Evolutionary conservation across 2,888 invertebrate species (phyloP), one percentile per base, ranked within the genome.

Genomic region (Sclerodermus sp.): DNA sequence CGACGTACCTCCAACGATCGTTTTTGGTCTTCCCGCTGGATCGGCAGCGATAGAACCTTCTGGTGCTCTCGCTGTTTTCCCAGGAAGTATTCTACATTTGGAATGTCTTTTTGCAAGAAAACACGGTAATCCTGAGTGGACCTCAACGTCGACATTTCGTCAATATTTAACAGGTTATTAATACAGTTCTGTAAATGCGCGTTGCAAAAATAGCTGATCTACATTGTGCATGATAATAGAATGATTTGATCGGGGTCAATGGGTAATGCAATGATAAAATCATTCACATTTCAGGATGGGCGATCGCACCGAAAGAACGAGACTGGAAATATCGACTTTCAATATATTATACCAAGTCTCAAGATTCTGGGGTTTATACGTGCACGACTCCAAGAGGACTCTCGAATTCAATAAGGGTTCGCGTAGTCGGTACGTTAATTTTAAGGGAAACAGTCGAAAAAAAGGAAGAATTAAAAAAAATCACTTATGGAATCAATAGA

Each of bases 111-210:
- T 89, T 68, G 86, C 87, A 1, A 81, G 90, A 31, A 82, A 85
- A 14, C 80, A 88, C 15, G 93, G 93, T 1, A 88, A 89, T 55
- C 93, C 93, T 0, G 89, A 90, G 67, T 93, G 93, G 93, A 88
- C 87, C 43, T 93, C 93, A 91, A 91, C 91, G 0, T 88, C 91
- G 48, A 87, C 87, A 49, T 84, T 86, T 69, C 87, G 90, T 60
- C 87, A 88, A 73, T 91, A 91, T 77, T 83, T 84, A 42, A 88
- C 90, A 63, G 91, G 91, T 91, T 71, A 76, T 46, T 15, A 30
- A 14, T 30, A 14, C n/a, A n/a, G n/a, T n/a, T n/a, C n/a, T n/a
- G n/a, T n/a, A n/a, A n/a, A n/a, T n/a, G n/a, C 29, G 8, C 44
- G 54, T 45, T 43, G 16, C 12, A 5, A 43, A n/a, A 15, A 6